phyloP scores from a whole-genome alignment of 2,113 vertebrate genomes.

The Dipodomys merriami region DNA sequence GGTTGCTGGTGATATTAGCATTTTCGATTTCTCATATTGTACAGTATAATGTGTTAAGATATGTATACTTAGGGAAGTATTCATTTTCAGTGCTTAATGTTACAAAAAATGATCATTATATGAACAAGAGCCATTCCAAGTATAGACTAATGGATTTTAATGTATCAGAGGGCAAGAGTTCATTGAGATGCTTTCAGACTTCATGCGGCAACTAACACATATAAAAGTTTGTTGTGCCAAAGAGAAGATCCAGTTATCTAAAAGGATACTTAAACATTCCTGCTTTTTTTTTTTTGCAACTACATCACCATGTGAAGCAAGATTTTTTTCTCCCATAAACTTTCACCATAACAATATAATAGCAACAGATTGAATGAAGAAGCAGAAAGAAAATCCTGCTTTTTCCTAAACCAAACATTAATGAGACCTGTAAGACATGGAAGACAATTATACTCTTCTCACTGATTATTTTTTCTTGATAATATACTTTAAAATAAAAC shows the following conservation, averaged over 20 bases:
- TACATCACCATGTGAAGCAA: neutral
- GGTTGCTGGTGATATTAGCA: conserved; percentile 1
- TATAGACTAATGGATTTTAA: neutral
- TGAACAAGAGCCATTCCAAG: neutral
- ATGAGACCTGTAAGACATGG: neutral
- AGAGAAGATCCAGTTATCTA: neutral
- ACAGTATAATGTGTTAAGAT: neutral
- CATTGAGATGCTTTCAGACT: neutral
- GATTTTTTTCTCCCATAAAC: neutral
- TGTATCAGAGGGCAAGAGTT: neutral
- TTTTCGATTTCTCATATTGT: too few relatives aligned
- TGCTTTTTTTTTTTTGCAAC: neutral
- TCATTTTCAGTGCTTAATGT: neutral
- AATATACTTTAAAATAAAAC: conserved; percentile 12
- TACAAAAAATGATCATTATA: neutral
- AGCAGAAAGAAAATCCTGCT: neutral
- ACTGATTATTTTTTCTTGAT: neutral
- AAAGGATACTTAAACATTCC: neutral
- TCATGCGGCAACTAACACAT: neutral
- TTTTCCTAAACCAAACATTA: neutral
- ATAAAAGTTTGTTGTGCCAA: conserved; percentile 20
- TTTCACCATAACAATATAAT: neutral
- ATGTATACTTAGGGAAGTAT: too few relatives aligned
- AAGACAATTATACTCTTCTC: neutral
- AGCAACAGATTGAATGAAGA: neutral